Base-by-base conservation (phyloP, 2,797 vertebrate genomes). In the Sebastes alutus region DNA sequence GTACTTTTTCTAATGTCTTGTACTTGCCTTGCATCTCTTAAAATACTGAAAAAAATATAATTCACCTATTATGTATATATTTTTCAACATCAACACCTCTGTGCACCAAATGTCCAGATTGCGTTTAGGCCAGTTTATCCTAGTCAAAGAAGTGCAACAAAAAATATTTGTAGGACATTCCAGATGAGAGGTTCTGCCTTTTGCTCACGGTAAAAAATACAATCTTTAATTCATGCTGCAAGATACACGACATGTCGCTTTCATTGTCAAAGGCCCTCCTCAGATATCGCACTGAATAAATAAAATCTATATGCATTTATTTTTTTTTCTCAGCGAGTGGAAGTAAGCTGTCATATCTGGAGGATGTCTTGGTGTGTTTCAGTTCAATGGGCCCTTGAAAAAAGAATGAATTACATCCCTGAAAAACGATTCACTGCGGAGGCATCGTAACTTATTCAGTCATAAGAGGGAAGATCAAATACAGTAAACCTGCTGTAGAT, bases 181-280 rank as follows among this genome's bases (percentile, higher is more conserved):
- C n/a, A 68, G 63, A 84, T 80, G 70, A 82, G 62, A 75, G 27
- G 27, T 60, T 59, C 59, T 46, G 55, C 38, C 49, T 83, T 81
- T 84, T 77, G 62, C 72, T 77, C n/a, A 0, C 22, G 7, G 58
- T 82, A 55, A 76, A 80, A 86, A 83, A 86, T 52, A 74, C 59
- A 16, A 82, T 91, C 22, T 86, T 90, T 92, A 77, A 91, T 91
- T 93, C 49, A 88, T 88, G 78, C 29, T 64, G 42, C 72, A 75
- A 75, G 75, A 79, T 81, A 23, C 59, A 52, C 32, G 59, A 58
- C 79, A 73, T 81, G 80, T 85, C 13, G 9, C 78, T 73, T 61
- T 78, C 32, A 56, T 63, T 88, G 83, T 89, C 65, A 29, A 60
- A 73, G 6, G 16, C n/a, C 38, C 30, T 64, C 58, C 46, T 77